Evolutionary conservation across 2,888 invertebrate genomes (phyloP).

Genomic region (Lydus trimaculatus): DNA sequence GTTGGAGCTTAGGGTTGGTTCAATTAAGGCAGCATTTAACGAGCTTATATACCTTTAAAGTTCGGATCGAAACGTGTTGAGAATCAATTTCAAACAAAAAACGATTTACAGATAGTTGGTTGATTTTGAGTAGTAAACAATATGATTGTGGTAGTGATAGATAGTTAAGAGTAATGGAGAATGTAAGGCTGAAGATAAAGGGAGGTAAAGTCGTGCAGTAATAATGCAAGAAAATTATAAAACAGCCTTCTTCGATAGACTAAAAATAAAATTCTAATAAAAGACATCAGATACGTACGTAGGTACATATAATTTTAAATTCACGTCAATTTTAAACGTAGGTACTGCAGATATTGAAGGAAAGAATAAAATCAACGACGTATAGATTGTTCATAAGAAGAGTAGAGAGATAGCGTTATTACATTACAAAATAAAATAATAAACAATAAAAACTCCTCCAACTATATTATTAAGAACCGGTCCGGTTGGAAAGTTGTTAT

Average conservation of each 20-base stretch:
- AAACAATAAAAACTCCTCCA: constrained; percentile 34
- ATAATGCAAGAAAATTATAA: constrained; percentile 37
- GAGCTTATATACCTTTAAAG: not conserved
- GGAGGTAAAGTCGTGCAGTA: constrained; percentile 15
- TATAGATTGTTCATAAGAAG: constrained; percentile 26
- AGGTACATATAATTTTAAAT: constrained; percentile 11
- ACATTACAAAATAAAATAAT: constrained; percentile 45
- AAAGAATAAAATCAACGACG: constrained; percentile 26
- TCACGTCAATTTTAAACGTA: constrained; percentile 21
- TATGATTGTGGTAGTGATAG: too few species aligned
- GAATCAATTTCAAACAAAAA: constrained; percentile 14
- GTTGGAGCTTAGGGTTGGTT: constrained; percentile 10
- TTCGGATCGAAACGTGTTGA: constrained; percentile 16
- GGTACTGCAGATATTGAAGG: not conserved
- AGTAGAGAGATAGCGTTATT: constrained; percentile 39
- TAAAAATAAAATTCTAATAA: constrained; percentile 39
- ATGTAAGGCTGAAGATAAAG: not conserved
- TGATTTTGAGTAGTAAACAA: not conserved
- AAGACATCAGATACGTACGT: too few species aligned
- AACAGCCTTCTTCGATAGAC: constrained; percentile 29
- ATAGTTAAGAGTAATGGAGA: not conserved
- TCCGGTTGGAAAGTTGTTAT: constrained; percentile 55
- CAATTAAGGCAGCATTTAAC: constrained; percentile 23
- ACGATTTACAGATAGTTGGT: not conserved
- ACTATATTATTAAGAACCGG: constrained; percentile 53